These are phyloP conservation scores for Physocephala rufipes DNA, from an alignment of 2,888 invertebrate species.

Conservation along the genomic window DNA sequence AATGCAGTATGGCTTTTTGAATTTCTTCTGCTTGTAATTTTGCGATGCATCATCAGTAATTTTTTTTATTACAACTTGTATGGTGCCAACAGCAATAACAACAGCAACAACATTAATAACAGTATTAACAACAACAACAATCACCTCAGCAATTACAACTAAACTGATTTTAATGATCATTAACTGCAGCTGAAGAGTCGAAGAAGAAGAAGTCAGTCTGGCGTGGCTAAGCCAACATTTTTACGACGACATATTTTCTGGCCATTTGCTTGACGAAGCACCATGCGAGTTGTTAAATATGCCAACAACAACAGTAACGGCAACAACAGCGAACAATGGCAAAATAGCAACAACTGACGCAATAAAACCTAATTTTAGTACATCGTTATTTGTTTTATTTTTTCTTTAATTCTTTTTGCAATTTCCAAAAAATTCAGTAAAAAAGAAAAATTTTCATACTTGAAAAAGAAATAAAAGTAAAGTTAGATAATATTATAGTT, in stretches of 20 bases:
- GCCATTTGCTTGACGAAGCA: conserved; percentile 6
- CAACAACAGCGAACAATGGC: neutral
- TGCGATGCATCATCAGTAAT: no score
- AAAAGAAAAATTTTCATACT: neutral
- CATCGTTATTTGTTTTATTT: conserved; percentile 30
- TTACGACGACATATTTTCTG: conserved; percentile 33
- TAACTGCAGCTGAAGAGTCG: neutral
- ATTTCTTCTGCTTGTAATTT: neutral
- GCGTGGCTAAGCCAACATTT: conserved; percentile 17
- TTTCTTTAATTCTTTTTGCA: conserved; percentile 8
- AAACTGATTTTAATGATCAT: neutral
- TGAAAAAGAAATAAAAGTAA: neutral
- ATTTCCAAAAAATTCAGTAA: conserved; percentile 19
- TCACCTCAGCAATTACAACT: conserved; percentile 3
- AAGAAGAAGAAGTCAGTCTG: neutral
- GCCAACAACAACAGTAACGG: no score
- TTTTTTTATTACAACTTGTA: neutral
- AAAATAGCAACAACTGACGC: conserved; percentile 16
- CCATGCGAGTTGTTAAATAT: conserved; percentile 9
- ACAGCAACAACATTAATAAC: no score
- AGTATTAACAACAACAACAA: neutral
- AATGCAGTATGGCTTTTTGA: neutral
- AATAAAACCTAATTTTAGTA: conserved; percentile 32
- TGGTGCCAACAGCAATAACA: neutral
- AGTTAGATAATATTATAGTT: neutral